Evolutionary conservation across 2,113 vertebrate genomes (phyloP).

Genomic region (Atractosteus spatula): DNA sequence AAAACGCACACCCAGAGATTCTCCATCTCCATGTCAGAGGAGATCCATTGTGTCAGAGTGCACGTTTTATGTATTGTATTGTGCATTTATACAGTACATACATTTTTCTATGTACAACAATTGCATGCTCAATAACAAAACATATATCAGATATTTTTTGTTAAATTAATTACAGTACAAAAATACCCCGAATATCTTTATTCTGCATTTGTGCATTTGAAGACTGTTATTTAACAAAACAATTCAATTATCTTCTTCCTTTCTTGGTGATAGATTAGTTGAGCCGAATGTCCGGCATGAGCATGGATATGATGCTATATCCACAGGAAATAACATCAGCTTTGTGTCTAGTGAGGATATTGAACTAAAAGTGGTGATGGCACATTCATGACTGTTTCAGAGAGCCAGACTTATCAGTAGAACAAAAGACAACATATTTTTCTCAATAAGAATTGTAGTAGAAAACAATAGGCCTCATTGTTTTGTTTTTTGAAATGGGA

Average conservation of each 20-base stretch:
- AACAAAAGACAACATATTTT: constrained; percentile 53
- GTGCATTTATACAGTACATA: no score
- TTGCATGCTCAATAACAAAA: no score
- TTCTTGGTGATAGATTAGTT: constrained; percentile 43
- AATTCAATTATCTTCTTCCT: constrained; percentile 32
- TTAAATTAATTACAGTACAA: no score
- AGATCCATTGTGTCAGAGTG: no score
- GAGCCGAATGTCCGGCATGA: constrained; percentile 36
- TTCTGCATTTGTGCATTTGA: no score
- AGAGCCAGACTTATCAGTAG: constrained; percentile 52
- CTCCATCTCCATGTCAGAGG: no score
- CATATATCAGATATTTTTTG: no score
- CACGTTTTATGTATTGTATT: no score
- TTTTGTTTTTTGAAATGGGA: constrained; percentile 53
- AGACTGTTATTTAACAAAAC: constrained; percentile 22
- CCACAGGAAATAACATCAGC: constrained; percentile 63
- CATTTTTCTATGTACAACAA: no score
- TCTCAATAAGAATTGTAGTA: constrained; percentile 68
- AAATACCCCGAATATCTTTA: no score
- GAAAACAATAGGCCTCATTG: constrained; percentile 59
- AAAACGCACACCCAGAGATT: no score
- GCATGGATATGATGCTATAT: constrained; percentile 25
- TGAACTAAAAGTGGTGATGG: constrained; percentile 59
- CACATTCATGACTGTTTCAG: constrained; percentile 69
- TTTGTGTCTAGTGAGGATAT: constrained; percentile 68